Percentiles rank a stretch among this genome's conserved stretches.
These are phyloP conservation scores for Phoenicopterus ruber DNA, from an alignment of 2,113 vertebrate genomes.

Conservation along the genomic window DNA sequence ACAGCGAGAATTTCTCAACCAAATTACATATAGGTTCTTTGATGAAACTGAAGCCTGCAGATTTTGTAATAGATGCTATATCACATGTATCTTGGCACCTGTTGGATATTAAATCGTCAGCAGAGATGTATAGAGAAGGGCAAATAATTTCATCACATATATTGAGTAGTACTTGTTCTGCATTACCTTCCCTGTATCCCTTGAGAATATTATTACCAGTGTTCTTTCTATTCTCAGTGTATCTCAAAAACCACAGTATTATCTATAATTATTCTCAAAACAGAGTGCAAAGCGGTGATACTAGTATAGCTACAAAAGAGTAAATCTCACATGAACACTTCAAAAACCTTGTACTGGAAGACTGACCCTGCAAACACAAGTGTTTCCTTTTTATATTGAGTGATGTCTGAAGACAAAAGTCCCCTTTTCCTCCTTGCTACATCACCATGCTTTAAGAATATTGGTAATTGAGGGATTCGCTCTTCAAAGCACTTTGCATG, in stretches of 20 bases:
- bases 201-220: background rate
- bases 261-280: background rate
- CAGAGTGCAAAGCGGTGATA: background rate
- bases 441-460: background rate
- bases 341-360: background rate
- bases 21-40: background rate
- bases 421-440: background rate
- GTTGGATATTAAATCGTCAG: background rate
- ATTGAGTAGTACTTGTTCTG: background rate
- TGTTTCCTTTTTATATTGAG: background rate
- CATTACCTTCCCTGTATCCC: background rate
- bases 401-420: background rate
- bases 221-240: background rate
- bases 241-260: background rate
- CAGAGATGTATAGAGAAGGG: background rate
- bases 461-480: background rate
- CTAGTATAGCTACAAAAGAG: background rate
- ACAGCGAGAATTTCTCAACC: background rate
- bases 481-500: background rate
- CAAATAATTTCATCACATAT: background rate
- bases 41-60: background rate
- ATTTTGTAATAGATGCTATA: background rate
- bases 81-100: background rate
- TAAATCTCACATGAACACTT: background rate
- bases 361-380: background rate